Percentiles rank a stretch among this genome's conserved stretches.
phyloP scores from a whole-genome alignment of 2,797 vertebrate genomes.

The Coilia nasus region DNA sequence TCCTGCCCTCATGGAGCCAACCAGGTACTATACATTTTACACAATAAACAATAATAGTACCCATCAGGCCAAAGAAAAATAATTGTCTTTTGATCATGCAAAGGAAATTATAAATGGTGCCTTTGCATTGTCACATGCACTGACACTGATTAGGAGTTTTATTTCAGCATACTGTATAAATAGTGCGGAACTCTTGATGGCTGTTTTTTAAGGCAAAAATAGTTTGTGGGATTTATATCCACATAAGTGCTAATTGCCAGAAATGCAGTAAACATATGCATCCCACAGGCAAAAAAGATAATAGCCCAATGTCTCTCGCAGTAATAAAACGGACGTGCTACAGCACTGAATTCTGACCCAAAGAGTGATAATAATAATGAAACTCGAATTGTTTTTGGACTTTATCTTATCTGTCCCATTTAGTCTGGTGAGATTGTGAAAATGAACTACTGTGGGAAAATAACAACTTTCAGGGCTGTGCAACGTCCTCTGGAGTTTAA shows the following conservation, averaged over 20 bases:
- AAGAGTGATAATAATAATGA: neutral
- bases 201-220: neutral
- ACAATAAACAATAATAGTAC: neutral
- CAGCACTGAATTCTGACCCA: neutral
- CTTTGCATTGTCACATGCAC: neutral
- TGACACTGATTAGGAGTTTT: neutral
- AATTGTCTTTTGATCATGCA: neutral
- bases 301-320: neutral
- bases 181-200: neutral
- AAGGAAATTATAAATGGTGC: neutral
- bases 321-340: neutral
- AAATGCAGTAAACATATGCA: neutral
- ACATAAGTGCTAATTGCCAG: neutral
- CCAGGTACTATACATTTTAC: neutral
- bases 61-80: neutral
- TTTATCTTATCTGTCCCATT: neutral
- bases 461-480: neutral
- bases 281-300: neutral
- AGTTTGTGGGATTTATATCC: neutral
- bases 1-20: no score
- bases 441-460: neutral
- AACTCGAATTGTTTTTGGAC: constrained; percentile 1
- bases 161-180: neutral
- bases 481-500: constrained; percentile 27
- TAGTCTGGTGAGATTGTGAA: neutral